Conservation (phyloP, 2,888 invertebrate species). For the Mesochorus sp. region DNA sequence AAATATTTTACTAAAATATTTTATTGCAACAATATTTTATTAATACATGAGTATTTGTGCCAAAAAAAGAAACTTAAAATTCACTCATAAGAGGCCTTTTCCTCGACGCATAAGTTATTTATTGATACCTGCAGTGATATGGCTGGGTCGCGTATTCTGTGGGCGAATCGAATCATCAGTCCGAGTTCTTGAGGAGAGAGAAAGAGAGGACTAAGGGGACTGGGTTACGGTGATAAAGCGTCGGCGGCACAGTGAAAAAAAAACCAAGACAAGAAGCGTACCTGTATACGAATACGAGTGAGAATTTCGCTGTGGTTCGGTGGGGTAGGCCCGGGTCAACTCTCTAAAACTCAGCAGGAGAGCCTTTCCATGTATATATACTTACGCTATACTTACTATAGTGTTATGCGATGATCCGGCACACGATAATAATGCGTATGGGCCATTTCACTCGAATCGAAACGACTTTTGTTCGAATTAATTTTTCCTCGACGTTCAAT, state of each 20-base stretch:
- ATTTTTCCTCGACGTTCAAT: no score
- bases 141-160: slow-evolving; percentile 6
- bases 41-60: no score
- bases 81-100: not conserved
- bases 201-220: slow-evolving; percentile 7
- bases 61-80: not conserved
- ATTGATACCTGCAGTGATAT: not conserved
- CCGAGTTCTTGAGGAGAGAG: slow-evolving; percentile 17
- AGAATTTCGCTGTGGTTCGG: slow-evolving; percentile 64
- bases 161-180: slow-evolving; percentile 3
- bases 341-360: slow-evolving; percentile 57
- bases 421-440: not conserved
- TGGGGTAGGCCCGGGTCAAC: slow-evolving; percentile 74
- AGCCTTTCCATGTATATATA: slow-evolving; percentile 14
- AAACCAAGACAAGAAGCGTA: slow-evolving; percentile 22
- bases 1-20: no score
- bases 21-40: no score
- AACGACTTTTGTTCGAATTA: not conserved
- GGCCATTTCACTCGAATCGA: not conserved
- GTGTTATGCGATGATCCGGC: not conserved
- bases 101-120: not conserved
- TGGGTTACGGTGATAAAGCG: slow-evolving; percentile 51
- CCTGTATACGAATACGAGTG: slow-evolving; percentile 39
- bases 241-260: not conserved
- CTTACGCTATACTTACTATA: not conserved